Conservation (phyloP, 2,113 vertebrate genomes). For the Lophochroa leadbeateri region DNA sequence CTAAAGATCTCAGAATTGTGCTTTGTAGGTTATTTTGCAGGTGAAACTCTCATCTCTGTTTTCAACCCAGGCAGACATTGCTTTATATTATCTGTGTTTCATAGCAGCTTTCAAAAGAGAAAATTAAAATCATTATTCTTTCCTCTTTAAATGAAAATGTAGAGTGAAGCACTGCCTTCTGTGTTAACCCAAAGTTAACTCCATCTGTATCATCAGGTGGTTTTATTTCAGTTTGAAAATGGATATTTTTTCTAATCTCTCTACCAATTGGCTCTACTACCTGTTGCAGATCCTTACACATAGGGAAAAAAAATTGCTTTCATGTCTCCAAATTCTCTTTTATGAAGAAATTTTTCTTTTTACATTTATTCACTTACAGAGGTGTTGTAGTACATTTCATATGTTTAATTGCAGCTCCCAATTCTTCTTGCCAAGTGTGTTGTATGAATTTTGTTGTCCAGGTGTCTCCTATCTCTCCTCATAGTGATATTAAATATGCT, state of each 20-base stretch:
- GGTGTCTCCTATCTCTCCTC: not conserved
- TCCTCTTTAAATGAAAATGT: not conserved
- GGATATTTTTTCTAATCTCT: not conserved
- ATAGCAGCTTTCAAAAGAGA: not conserved
- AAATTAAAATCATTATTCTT: not conserved
- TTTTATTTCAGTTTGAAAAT: not conserved
- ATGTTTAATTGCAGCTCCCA: not conserved
- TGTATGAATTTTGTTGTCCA: not conserved
- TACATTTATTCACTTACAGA: not conserved
- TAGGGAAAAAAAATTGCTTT: not conserved
- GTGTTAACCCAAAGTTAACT: not conserved
- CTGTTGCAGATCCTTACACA: not conserved
- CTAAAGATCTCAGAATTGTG: not conserved
- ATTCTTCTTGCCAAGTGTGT: not conserved
- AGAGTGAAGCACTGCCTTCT: not conserved
- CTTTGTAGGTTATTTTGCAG: not conserved
- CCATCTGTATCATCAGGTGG: not conserved
- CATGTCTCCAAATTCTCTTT: not conserved
- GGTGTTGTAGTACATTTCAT: accelerated
- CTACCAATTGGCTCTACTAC: not conserved
- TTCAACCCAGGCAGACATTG: not conserved
- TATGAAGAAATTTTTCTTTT: not conserved
- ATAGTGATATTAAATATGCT: not conserved
- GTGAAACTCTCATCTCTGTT: not conserved
- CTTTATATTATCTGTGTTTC: not conserved